Evolutionary conservation across 2,797 vertebrate species (phyloP).

Genomic region (Gallinago stenura): DNA sequence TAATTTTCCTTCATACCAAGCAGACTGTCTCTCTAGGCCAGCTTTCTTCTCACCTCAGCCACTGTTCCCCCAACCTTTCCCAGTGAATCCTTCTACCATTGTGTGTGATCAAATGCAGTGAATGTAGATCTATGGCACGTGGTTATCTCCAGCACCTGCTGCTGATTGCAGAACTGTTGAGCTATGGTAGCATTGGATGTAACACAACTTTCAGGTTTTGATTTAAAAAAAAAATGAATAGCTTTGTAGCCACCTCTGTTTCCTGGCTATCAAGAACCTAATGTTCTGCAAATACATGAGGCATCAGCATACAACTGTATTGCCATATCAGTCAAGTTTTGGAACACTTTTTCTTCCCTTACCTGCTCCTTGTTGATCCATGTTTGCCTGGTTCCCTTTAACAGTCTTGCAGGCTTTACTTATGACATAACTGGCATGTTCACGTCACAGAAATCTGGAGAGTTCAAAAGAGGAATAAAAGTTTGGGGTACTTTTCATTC

Average conservation of each 20-base stretch:
- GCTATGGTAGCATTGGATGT: neutral
- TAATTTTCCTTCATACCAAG: neutral
- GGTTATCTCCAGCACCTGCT: neutral
- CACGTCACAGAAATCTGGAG: neutral
- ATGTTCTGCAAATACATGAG: neutral
- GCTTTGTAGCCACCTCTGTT: neutral
- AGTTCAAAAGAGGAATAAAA: neutral
- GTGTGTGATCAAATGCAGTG: neutral
- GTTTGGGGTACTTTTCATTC: neutral
- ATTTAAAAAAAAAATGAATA: neutral
- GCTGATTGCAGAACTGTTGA: neutral
- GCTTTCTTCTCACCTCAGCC: neutral
- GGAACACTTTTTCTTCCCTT: neutral
- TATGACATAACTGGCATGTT: neutral
- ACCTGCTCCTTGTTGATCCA: neutral
- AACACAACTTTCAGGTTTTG: neutral
- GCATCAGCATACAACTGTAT: neutral
- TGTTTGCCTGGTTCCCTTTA: neutral
- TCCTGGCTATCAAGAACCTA: neutral
- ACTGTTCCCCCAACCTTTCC: neutral
- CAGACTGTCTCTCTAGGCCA: neutral
- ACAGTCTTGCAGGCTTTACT: neutral
- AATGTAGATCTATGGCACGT: rapidly evolving
- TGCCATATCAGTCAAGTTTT: neutral
- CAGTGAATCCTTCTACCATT: neutral